phyloP scores from a whole-genome alignment of 2,113 vertebrate species.

The Butorides virescens region DNA sequence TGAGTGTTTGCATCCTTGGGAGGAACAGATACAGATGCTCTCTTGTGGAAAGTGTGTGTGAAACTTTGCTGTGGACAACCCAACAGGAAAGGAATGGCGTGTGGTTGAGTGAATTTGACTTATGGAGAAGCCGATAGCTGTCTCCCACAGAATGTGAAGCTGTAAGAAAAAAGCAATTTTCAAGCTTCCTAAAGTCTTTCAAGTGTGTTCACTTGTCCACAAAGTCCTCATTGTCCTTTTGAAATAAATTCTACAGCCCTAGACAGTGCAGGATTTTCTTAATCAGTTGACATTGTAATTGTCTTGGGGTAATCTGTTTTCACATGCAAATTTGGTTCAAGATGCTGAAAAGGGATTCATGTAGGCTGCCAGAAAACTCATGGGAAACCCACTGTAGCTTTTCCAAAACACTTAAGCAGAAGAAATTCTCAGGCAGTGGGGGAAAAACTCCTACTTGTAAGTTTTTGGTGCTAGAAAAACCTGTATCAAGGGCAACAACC shows the following conservation, averaged over 20 bases:
- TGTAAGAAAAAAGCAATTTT: background rate
- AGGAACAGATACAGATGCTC: background rate
- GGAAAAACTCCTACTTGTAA: background rate
- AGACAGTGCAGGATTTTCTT: background rate
- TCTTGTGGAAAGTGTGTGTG: background rate
- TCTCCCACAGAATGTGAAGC: background rate
- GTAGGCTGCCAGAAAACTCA: conserved; percentile 34
- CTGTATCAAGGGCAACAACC: background rate
- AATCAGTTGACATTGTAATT: conserved; percentile 19
- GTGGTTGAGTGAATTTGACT: background rate
- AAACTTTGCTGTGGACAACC: background rate
- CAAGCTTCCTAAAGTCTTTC: background rate
- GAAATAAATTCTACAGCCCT: background rate
- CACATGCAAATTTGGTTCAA: conserved; percentile 37
- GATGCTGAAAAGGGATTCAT: conserved; percentile 22
- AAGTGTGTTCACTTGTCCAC: background rate
- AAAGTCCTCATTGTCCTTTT: background rate
- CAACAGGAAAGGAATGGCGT: background rate
- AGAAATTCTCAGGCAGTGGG: background rate
- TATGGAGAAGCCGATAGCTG: background rate
- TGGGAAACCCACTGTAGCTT: conserved; percentile 33
- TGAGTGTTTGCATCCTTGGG: background rate
- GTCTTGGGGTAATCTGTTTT: conserved; percentile 45
- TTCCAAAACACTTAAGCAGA: background rate
- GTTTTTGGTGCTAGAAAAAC: background rate